Evolutionary conservation across 2,888 invertebrate species (phyloP).

Genomic region (Glyphotaelius pellucidus): DNA sequence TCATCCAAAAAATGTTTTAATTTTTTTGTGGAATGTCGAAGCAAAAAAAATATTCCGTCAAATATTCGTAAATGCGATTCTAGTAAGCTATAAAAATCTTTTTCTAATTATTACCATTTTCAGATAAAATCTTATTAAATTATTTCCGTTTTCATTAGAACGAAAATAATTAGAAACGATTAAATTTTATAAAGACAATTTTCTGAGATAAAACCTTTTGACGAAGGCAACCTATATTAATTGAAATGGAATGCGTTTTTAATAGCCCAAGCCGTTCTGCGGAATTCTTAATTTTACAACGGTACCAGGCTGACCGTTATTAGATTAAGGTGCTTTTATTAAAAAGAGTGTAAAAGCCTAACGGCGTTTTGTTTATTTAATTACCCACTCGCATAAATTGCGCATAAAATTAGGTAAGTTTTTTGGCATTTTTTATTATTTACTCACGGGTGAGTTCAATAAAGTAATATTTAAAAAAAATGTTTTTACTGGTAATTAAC

Average conservation of each 20-base stretch:
- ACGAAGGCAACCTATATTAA: not conserved
- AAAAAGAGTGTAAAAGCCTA: not conserved
- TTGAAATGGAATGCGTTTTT: not conserved
- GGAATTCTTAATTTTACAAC: not conserved
- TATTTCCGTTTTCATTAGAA: not conserved
- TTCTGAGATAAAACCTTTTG: not conserved
- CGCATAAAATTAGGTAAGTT: not conserved
- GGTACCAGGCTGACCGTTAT: not conserved
- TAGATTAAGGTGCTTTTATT: not conserved
- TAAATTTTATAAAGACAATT: not conserved
- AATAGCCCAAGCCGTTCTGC: not conserved
- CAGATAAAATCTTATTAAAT: not conserved
- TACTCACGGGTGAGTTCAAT: not conserved
- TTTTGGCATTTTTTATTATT: not conserved
- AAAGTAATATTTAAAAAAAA: not conserved
- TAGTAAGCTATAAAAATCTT: not conserved
- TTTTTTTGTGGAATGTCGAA: not conserved
- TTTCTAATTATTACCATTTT: too few species aligned
- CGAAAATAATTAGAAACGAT: not conserved
- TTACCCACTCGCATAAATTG: not conserved
- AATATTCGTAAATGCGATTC: not conserved
- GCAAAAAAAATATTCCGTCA: not conserved
- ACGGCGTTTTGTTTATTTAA: not conserved
- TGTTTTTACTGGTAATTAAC: too few species aligned
- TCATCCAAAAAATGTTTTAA: not conserved